Conservation (phyloP, 2,888 invertebrate species). For the Ptychoptera albimana region DNA sequence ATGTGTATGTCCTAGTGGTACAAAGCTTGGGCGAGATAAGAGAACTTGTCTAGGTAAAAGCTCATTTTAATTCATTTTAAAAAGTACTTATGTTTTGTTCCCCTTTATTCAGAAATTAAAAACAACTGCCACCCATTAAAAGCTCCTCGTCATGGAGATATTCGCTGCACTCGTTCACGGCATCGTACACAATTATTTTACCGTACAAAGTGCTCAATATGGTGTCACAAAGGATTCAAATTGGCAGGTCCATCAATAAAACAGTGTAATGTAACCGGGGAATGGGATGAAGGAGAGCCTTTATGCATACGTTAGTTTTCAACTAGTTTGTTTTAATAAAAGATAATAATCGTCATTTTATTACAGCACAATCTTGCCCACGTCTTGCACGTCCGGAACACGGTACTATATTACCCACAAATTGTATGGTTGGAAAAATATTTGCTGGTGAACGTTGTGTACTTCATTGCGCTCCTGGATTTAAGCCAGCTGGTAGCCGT, state of each 20-base stretch:
- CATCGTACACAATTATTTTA: constrained; percentile 26
- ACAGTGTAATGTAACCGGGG: constrained; percentile 33
- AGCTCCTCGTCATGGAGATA: constrained; percentile 23
- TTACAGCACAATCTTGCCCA: constrained; percentile 32
- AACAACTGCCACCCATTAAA: constrained; percentile 22
- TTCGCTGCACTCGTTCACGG: constrained; percentile 25
- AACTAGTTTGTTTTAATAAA: constrained; percentile 3
- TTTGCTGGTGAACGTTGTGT: constrained; percentile 33
- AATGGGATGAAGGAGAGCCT: constrained; percentile 34
- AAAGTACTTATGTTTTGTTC: too few relatives aligned
- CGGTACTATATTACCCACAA: constrained; percentile 35
- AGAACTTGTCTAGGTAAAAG: constrained; percentile 12
- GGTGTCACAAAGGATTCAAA: constrained; percentile 33
- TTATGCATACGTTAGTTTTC: constrained; percentile 35
- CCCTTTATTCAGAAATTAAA: constrained; percentile 14
- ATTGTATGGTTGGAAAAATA: constrained; percentile 33
- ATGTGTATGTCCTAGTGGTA: constrained; percentile 34
- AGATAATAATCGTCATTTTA: constrained; percentile 3
- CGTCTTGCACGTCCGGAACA: constrained; percentile 31
- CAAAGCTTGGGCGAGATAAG: constrained; percentile 18
- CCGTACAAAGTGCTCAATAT: constrained; percentile 24
- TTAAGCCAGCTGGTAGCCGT: constrained; percentile 21
- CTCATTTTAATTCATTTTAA: not conserved
- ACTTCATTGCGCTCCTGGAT: constrained; percentile 34
- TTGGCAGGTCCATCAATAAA: constrained; percentile 35